These are phyloP conservation scores for Urechis unicinctus DNA, from an alignment of 2,888 invertebrate species.

Conservation along the genomic window DNA sequence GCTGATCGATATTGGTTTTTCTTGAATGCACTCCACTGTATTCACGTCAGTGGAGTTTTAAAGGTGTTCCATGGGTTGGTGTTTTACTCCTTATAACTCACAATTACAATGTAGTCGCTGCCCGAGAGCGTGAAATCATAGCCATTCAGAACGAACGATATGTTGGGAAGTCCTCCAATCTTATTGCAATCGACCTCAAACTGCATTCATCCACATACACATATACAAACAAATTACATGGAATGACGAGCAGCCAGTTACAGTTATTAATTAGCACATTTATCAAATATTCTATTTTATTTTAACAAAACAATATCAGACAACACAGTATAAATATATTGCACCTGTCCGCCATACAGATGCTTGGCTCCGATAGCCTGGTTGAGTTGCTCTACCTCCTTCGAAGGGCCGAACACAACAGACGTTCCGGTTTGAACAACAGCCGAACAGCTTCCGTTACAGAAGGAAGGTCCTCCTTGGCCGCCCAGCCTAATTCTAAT, in stretches of 20 bases:
- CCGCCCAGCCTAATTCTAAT: slow-evolving; percentile 56
- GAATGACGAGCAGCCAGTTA: too few relatives aligned
- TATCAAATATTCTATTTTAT: too few relatives aligned
- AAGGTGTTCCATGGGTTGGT: too few relatives aligned
- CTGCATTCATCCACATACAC: slow-evolving; percentile 17
- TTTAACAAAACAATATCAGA: too few relatives aligned
- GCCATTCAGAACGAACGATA: slow-evolving; percentile 72
- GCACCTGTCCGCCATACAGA: slow-evolving; percentile 68
- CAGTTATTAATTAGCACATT: background rate
- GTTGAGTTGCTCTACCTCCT: slow-evolving; percentile 76
- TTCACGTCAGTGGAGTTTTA: too few relatives aligned
- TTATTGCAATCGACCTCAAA: slow-evolving; percentile 69
- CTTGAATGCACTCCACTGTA: too few relatives aligned
- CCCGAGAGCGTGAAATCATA: slow-evolving; percentile 70
- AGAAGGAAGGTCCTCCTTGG: slow-evolving; percentile 17
- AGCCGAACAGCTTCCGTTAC: slow-evolving; percentile 76
- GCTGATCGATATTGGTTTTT: too few relatives aligned
- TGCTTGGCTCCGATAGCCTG: slow-evolving; percentile 54
- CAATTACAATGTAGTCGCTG: slow-evolving; percentile 80
- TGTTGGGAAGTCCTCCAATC: slow-evolving; percentile 71
- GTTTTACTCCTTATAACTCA: slow-evolving; percentile 47
- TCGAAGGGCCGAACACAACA: slow-evolving; percentile 81
- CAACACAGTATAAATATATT: too few relatives aligned
- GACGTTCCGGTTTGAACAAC: slow-evolving; percentile 65
- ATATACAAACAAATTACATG: too few relatives aligned